Percentiles rank a stretch among this genome's conserved stretches.
These are phyloP conservation scores for Meriones unguiculatus DNA, from an alignment of 2,113 vertebrate genomes.

Conservation along the genomic window DNA sequence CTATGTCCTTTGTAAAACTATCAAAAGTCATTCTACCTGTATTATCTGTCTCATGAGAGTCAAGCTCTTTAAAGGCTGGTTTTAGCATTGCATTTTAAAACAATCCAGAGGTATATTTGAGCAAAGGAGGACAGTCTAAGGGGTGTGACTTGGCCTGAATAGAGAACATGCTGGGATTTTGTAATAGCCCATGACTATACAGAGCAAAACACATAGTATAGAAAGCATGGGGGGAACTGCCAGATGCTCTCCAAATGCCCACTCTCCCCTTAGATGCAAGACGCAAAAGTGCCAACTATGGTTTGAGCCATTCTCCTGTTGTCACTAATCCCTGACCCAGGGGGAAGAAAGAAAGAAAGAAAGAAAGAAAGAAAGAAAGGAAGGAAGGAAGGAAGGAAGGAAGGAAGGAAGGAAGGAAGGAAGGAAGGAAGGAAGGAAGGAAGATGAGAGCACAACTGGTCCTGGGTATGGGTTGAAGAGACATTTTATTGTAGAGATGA, in stretches of 20 bases:
- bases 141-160: background rate
- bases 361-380: too few species aligned
- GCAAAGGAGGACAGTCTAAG: background rate
- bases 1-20: background rate
- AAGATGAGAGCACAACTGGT: too few species aligned
- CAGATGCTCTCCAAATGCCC: background rate
- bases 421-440: background rate
- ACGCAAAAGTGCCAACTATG: background rate
- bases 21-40: background rate
- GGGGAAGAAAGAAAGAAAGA: background rate
- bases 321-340: background rate
- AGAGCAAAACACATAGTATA: background rate
- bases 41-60: background rate
- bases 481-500: background rate
- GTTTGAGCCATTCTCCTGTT: background rate
- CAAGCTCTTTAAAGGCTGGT: background rate
- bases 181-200: background rate
- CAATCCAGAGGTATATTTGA: background rate
- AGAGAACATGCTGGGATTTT: background rate
- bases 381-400: too few species aligned
- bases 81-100: background rate
- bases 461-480: background rate
- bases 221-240: background rate
- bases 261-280: background rate
- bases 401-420: background rate